phyloP scores from a whole-genome alignment of 2,888 invertebrate species.

The Tryphoninae sp. region DNA sequence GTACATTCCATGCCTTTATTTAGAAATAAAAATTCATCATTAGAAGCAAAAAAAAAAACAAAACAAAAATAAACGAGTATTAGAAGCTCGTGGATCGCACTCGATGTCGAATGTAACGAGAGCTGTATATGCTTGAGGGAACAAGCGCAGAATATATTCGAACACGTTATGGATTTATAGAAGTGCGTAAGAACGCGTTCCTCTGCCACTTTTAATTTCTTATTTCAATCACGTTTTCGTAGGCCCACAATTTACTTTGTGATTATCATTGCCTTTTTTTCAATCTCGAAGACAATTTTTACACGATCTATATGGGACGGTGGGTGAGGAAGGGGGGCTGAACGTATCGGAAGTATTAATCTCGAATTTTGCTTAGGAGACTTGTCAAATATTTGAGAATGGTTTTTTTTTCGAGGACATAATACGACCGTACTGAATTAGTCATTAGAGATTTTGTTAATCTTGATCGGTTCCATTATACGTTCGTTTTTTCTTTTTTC shows the following conservation, averaged over 20 bases:
- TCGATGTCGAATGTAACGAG: slow-evolving; percentile 40
- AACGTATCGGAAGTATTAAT: slow-evolving; percentile 19
- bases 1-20: slow-evolving; percentile 71
- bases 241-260: slow-evolving; percentile 14
- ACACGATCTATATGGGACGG: slow-evolving; percentile 13
- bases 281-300: slow-evolving; percentile 16
- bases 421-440: slow-evolving; percentile 40
- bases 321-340: neutral
- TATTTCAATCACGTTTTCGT: too few relatives aligned
- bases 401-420: neutral
- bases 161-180: slow-evolving; percentile 60
- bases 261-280: slow-evolving; percentile 20
- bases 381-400: neutral
- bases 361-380: slow-evolving; percentile 21
- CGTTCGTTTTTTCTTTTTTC: slow-evolving; percentile 34
- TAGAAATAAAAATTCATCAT: slow-evolving; percentile 57
- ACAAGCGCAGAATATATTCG: slow-evolving; percentile 66
- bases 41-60: slow-evolving; percentile 40
- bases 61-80: slow-evolving; percentile 36
- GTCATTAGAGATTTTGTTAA: slow-evolving; percentile 57
- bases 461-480: slow-evolving; percentile 38
- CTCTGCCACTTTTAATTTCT: slow-evolving; percentile 43
- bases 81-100: slow-evolving; percentile 46
- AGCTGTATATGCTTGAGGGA: slow-evolving; percentile 60
- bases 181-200: slow-evolving; percentile 47